Percentiles rank a stretch among this genome's conserved stretches.
Conservation (phyloP, 2,797 vertebrate species). For the Cyclura pinguis region DNA sequence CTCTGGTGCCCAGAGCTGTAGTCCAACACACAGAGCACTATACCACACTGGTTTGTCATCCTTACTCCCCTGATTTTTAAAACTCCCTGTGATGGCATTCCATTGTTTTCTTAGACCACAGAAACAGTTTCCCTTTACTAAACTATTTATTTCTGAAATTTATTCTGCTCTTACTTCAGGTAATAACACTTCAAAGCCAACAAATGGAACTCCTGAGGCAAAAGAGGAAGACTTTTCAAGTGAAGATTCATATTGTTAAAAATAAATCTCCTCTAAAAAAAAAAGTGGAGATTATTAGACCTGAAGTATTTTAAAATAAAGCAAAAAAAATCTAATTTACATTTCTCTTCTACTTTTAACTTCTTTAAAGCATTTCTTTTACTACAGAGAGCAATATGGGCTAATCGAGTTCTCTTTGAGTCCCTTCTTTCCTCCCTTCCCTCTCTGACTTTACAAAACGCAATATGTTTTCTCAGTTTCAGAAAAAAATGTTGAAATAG, state of each 20-base stretch:
- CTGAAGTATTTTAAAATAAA: background rate
- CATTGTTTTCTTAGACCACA: background rate
- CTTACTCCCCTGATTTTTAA: background rate
- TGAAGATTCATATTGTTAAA: slow-evolving; percentile 21
- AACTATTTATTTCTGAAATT: slow-evolving; percentile 48
- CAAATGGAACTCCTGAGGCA: slow-evolving; percentile 40
- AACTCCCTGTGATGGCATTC: background rate
- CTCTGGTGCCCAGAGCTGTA: no score
- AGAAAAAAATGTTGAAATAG: background rate
- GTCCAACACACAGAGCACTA: no score
- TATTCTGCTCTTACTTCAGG: slow-evolving; percentile 49
- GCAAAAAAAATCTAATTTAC: background rate
- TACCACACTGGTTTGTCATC: no score
- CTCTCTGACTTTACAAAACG: background rate
- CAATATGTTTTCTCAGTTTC: background rate
- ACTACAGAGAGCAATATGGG: background rate
- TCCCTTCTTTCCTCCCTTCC: background rate
- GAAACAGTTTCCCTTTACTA: background rate
- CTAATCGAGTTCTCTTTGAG: background rate
- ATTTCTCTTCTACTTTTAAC: background rate
- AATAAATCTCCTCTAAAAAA: background rate
- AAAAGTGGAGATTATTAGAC: slow-evolving; percentile 3
- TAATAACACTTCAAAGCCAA: slow-evolving; percentile 49
- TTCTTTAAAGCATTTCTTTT: background rate
- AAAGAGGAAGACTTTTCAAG: background rate